Base-by-base conservation (phyloP, 2,888 invertebrate genomes). In the Metopia argyrocephala region DNA sequence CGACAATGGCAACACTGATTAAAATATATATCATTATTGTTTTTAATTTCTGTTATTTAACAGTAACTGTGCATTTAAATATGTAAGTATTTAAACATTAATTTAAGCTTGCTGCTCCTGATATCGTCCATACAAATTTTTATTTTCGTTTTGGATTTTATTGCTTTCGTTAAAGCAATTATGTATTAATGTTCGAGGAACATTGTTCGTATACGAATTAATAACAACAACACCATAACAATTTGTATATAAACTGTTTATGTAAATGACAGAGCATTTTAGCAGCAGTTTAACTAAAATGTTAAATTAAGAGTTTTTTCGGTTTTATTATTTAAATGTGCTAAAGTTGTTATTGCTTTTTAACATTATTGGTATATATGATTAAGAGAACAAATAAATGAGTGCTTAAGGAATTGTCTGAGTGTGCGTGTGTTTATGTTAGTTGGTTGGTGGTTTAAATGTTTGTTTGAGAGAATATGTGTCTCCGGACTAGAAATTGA, bases 401-500 rank as follows among this genome's bases (percentile, higher is more conserved):
- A 64, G 38, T 52, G 62, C 62, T 48, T 48, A 48, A 48, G 74
- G 84, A 84, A 84, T n/a, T n/a, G n/a, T n/a, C n/a, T n/a, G 85
- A 85, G 85, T 84, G 84, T 28, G 28, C 31, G 52, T n/a, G 38
- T 50, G 27, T 86, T 57, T 48, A 61, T 56, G 82, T 82, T 80
- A 82, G 76, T 62, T 75, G 61, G 28, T 64, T 56, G 46, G 27
- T 54, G 21, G 27, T 7, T 57, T 46, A n/a, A 12, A 20, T 38
- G 12, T 38, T 38, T 38, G 54, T 48, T 61, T 83, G 84, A 75
- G 71, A 64, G 76, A 62, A 65, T 31, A 20, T 62, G 48, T 15
- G n/a, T 62, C 18, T 86, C 86, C 84, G 9, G 68, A 31, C 65
- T 62, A 81, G 86, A 87, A 88, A 88, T 89, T 89, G 88, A 88